Evolutionary conservation across 2,113 vertebrate genomes (phyloP).

Genomic region (Argyrosomus japonicus): DNA sequence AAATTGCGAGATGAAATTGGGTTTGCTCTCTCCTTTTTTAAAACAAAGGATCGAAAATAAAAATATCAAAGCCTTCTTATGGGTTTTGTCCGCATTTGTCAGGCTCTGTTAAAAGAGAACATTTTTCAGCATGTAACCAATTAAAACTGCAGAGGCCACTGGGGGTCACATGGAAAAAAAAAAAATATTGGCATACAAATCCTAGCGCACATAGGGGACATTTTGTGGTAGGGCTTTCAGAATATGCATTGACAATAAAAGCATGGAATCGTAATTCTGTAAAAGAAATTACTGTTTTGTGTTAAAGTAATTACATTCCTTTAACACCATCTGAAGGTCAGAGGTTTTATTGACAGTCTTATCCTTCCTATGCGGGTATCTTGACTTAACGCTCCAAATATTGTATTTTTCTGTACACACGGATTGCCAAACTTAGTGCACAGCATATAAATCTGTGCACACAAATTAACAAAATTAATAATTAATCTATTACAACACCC

Average conservation of each 20-base stretch:
- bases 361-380: neutral
- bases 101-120: neutral
- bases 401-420: neutral
- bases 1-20: neutral
- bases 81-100: too few species aligned
- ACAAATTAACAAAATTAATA: conserved; percentile 15
- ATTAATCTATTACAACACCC: neutral
- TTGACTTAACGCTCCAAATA: neutral
- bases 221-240: neutral
- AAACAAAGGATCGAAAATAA: neutral
- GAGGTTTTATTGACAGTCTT: neutral
- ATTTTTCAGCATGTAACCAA: neutral
- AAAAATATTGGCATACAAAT: neutral
- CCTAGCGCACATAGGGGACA: rapidly evolving
- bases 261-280: neutral
- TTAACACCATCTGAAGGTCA: conserved; percentile 3
- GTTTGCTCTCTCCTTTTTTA: neutral
- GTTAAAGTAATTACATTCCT: neutral
- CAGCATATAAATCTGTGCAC: neutral
- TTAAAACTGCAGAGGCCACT: neutral
- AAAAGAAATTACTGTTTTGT: rapidly evolving
- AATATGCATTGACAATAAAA: neutral
- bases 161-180: neutral
- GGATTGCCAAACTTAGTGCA: neutral
- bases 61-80: neutral